Evolutionary conservation across 1,140 invertebrate genomes (phyloP), one percentile per base, ranked within the genome.

Genomic region (Tetragonula clypearis): DNA sequence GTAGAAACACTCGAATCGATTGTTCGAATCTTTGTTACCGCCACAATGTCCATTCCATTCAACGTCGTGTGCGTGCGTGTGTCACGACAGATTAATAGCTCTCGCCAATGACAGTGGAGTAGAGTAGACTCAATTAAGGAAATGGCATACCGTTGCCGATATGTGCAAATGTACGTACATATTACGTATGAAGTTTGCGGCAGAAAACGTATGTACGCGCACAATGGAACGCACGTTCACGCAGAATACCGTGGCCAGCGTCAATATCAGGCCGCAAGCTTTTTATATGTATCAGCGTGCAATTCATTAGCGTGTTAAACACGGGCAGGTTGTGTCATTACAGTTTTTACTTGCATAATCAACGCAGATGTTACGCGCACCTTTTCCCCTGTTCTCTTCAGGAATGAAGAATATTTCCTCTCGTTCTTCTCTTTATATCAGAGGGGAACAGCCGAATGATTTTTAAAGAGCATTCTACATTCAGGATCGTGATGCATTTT

Each of bases 81-180:
- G 35, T 77, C 35, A 60, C 21, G 56, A 35, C 58, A 76, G 30
- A 62, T 77, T 77, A 77, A 77, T 60, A 23, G 30, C 30, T 35
- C 75, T 60, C 56, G 58, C 53, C 58, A 62, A 62, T n/a, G 75
- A 77, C 75, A 77, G 75, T 60, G n/a, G 35, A 14, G 75, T 62
- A 77, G 30, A 30, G 62, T 35, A 35, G 35, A 62, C 30, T n/a
- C 56, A 77, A 77, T 77, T 77, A 77, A 60, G 75, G 75, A 77
- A 77, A 77, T 77, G 75, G 73, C 35, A 77, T 62, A 30, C 30
- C 1, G 58, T n/a, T 58, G 14, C 21, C 56, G 56, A 77, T 77
- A 77, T 77, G 62, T 77, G 75, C 75, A 77, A 77, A 62, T 77
- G 75, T 23, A 49, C 41, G 8, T 49, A 49, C 41, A 8, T 30